A percentile compares a stretch with the other conserved stretches of the same genome.
These are phyloP conservation scores for Cyphomyrus plagiostoma DNA, from an alignment of 2,113 vertebrate genomes.

Conservation along the genomic window DNA sequence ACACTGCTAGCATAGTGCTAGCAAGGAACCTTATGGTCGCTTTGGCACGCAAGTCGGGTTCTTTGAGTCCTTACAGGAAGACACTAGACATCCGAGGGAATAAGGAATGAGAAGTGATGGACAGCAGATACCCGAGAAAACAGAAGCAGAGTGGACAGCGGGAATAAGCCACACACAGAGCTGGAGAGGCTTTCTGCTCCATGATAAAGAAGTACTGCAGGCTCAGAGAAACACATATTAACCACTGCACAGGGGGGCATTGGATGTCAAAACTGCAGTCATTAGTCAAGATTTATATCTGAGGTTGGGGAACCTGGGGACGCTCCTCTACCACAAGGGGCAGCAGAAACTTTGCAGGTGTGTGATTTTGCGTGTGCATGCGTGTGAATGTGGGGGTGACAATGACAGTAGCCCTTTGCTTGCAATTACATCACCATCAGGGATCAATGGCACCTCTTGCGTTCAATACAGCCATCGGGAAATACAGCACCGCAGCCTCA, in stretches of 20 bases:
- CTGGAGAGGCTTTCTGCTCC: background rate
- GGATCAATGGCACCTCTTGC: background rate
- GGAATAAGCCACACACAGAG: background rate
- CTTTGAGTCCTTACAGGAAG: background rate
- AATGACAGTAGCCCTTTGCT: background rate
- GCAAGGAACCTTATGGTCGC: background rate
- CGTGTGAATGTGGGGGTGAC: background rate
- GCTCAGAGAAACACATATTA: background rate
- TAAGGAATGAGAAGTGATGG: background rate
- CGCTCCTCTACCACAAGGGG: background rate
- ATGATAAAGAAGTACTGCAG: background rate
- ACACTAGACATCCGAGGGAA: background rate
- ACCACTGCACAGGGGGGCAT: background rate
- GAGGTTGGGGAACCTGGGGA: background rate
- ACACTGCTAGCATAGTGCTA: background rate
- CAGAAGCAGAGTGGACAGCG: background rate
- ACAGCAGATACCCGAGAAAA: background rate
- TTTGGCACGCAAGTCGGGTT: background rate
- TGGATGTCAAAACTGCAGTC: background rate
- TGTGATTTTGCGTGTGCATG: background rate
- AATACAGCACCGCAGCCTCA: background rate
- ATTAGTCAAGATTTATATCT: background rate
- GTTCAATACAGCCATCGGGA: background rate
- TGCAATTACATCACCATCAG: background rate
- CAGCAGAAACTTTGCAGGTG: background rate